Base-by-base conservation (phyloP, 2,888 invertebrate genomes). In the Magallana nippona region DNA sequence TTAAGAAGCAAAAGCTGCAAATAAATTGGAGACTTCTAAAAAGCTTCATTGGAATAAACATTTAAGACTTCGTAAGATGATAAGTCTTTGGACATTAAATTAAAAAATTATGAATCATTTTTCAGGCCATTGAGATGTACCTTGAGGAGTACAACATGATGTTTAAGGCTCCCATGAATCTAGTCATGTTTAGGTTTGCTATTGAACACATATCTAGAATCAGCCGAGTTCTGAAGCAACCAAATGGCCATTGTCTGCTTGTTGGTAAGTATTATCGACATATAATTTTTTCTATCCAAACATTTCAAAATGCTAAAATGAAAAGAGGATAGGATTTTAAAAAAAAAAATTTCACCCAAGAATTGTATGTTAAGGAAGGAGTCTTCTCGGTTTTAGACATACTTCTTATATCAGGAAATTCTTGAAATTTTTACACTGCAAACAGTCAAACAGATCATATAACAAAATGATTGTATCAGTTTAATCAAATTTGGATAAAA, bases 171-270 rank as follows among this genome's bases (percentile, higher is more conserved):
- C 94, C 93, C 0, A 94, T 94, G 94, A 92, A 93, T 84, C 91
- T 94, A 55, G 94, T 94, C 79, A 91, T 94, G 91, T 94, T 94
- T 88, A 89, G 93, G 79, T 94, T 93, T 89, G 93, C 94, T 80
- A 93, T 94, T 58, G 94, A 94, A 88, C 94, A 94, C 86, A 92
- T 94, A 78, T 93, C 93, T 1, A 86, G 94, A 15, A 93, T 94
- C 79, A 92, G 93, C 84, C 90, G 94, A 11, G 92, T 94, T 11
- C 91, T 94, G 44, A 93, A 93, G 87, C 94, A 94, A 85, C 93
- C 93, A 5, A 94, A 92, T 83, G 94, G 94, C 22, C 94, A 94
- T 85, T 92, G 92, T 83, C 90, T 94, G 22, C 92, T 94, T 57
- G 92, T 94, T 58, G 94, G 94, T 93, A 79, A 89, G 93, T 88